Evolutionary conservation across 2,113 vertebrate species (phyloP).

Genomic region (Puma concolor): DNA sequence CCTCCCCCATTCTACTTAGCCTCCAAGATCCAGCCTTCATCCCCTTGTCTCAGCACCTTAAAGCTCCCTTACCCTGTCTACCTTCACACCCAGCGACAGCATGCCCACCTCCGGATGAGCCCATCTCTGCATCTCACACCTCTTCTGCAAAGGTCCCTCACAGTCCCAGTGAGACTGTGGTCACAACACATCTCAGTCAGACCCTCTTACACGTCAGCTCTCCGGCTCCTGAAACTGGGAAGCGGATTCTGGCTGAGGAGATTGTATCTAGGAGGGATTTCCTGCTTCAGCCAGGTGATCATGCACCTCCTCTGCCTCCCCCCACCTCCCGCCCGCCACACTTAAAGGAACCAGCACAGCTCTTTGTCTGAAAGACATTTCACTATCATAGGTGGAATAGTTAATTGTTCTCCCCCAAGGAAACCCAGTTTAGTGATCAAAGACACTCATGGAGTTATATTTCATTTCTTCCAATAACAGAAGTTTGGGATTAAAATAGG

Average conservation of each 20-base stretch:
- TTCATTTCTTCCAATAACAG: neutral
- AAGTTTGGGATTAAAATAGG: neutral
- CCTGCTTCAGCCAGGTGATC: neutral
- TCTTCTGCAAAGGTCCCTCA: rapidly evolving
- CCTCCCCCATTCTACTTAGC: rapidly evolving
- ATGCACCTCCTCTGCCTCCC: rapidly evolving
- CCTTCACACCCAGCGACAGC: no score
- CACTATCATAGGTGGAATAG: neutral
- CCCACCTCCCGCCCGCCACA: no score
- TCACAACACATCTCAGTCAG: no score
- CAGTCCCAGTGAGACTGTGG: neutral
- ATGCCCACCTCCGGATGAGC: neutral
- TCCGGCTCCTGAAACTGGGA: neutral
- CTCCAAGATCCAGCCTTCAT: no score
- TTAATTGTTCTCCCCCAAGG: neutral
- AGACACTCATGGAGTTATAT: neutral
- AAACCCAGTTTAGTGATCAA: neutral
- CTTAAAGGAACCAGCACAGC: neutral
- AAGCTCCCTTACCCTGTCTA: neutral
- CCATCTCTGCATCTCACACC: neutral
- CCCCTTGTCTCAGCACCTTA: neutral
- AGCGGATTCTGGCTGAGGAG: neutral
- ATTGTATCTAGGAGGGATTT: neutral
- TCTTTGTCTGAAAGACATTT: neutral
- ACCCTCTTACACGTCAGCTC: neutral